Conservation (phyloP, 2,888 invertebrate species). For the Tenthredo scrophulariae region DNA sequence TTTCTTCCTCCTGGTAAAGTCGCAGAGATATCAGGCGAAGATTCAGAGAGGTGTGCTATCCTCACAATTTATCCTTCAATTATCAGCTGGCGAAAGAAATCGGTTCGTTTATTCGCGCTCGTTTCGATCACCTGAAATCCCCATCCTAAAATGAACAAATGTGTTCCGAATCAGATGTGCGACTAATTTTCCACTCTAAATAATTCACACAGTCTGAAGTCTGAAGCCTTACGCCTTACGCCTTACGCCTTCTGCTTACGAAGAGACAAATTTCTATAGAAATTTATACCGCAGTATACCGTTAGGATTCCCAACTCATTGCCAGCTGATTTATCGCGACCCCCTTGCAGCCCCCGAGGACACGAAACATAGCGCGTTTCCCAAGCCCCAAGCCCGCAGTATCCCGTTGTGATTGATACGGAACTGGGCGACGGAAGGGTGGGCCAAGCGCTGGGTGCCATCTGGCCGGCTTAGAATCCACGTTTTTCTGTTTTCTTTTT, state of each 20-base stretch:
- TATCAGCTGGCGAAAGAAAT: not conserved
- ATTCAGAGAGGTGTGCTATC: not conserved
- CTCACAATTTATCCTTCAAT: not conserved
- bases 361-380: constrained; percentile 29
- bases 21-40: not conserved
- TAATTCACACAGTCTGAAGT: not conserved
- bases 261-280: constrained; percentile 21
- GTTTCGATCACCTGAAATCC: not conserved
- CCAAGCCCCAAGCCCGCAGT: not conserved
- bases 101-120: not conserved
- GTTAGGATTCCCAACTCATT: constrained; percentile 37
- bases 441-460: constrained; percentile 16
- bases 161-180: no score
- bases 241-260: not conserved
- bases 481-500: not conserved
- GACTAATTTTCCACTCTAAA: not conserved
- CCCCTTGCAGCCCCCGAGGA: not conserved
- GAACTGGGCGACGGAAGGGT: not conserved
- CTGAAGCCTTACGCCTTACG: no score
- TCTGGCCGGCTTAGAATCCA: constrained; percentile 36
- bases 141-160: no score
- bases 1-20: not conserved
- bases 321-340: constrained; percentile 40
- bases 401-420: constrained; percentile 49
- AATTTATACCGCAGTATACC: not conserved